Percentiles rank a stretch among this genome's conserved stretches.
Conservation (phyloP, 2,888 invertebrate genomes). For the Parasteatoda lunata region DNA sequence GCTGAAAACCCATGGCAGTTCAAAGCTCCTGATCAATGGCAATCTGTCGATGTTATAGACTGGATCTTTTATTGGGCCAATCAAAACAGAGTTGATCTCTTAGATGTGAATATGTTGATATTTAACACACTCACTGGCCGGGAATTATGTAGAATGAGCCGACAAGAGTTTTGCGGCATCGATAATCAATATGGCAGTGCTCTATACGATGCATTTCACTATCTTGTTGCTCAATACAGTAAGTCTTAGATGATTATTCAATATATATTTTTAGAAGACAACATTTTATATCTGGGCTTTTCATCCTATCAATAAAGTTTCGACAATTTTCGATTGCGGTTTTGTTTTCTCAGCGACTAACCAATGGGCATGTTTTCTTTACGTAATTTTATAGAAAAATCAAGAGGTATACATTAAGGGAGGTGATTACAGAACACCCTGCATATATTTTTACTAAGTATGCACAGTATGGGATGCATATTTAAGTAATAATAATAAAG, state of each 20-base stretch:
- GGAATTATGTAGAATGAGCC: constrained; percentile 68
- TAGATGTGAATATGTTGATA: constrained; percentile 69
- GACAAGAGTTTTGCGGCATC: constrained; percentile 68
- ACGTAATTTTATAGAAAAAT: too few relatives aligned
- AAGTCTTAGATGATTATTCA: constrained; percentile 1
- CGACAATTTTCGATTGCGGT: too few relatives aligned
- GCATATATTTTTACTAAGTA: too few relatives aligned
- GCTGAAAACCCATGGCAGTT: constrained; percentile 65
- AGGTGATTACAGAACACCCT: too few relatives aligned
- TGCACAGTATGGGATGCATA: too few relatives aligned
- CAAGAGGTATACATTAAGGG: too few relatives aligned
- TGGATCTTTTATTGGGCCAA: constrained; percentile 70
- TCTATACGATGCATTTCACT: constrained; percentile 68
- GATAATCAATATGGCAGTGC: constrained; percentile 68
- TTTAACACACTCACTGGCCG: constrained; percentile 69
- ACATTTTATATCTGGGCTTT: too few relatives aligned
- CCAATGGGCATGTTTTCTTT: too few relatives aligned
- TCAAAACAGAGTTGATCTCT: constrained; percentile 65
- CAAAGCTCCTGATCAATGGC: constrained; percentile 70
- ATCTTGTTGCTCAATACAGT: constrained; percentile 65
- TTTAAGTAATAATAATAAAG: too few relatives aligned
- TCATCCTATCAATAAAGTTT: too few relatives aligned
- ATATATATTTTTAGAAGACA: too few relatives aligned
- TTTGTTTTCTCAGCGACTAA: too few relatives aligned
- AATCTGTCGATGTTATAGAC: constrained; percentile 69